Conservation (phyloP, 64 coral and sea anemone genomes). For the Montipora foliosa region DNA sequence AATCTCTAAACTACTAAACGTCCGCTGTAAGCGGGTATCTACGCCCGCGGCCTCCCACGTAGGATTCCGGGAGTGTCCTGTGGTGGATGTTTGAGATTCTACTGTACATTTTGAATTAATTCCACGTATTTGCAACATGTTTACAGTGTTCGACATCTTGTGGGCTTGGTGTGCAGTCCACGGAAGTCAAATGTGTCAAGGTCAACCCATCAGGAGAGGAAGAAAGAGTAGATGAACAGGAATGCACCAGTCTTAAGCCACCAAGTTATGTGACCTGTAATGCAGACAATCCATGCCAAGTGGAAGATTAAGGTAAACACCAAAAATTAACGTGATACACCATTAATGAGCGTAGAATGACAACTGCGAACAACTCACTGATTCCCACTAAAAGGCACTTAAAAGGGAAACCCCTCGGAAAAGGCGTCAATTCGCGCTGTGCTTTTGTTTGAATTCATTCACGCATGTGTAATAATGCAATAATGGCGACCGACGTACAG, state of each 20-base stretch:
- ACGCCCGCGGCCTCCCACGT: background rate
- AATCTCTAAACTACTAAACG: too few species aligned
- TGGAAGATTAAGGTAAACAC: background rate
- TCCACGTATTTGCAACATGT: background rate
- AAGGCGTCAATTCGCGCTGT: too few species aligned
- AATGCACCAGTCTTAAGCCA: constrained; percentile 40
- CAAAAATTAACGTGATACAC: too few species aligned
- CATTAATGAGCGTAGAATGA: too few species aligned
- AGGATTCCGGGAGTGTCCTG: background rate
- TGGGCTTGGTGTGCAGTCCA: constrained; percentile 21
- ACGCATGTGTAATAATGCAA: too few species aligned
- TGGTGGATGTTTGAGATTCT: background rate
- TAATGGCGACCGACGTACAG: too few species aligned
- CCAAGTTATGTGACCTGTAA: constrained; percentile 41
- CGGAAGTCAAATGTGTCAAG: constrained; percentile 20
- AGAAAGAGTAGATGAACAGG: constrained; percentile 14
- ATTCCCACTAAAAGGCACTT: too few species aligned
- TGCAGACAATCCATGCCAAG: constrained; percentile 19
- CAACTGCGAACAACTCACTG: too few species aligned
- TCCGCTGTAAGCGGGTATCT: too few species aligned
- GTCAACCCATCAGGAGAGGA: constrained; percentile 1
- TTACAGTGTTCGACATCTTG: constrained; percentile 53
- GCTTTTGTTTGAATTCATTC: too few species aligned
- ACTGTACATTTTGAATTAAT: background rate
- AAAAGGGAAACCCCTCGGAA: too few species aligned